Percentiles rank a stretch among this genome's conserved stretches.
Evolutionary conservation across 2,113 vertebrate species (phyloP).

Genomic region (Nycticryphes semicollaris): DNA sequence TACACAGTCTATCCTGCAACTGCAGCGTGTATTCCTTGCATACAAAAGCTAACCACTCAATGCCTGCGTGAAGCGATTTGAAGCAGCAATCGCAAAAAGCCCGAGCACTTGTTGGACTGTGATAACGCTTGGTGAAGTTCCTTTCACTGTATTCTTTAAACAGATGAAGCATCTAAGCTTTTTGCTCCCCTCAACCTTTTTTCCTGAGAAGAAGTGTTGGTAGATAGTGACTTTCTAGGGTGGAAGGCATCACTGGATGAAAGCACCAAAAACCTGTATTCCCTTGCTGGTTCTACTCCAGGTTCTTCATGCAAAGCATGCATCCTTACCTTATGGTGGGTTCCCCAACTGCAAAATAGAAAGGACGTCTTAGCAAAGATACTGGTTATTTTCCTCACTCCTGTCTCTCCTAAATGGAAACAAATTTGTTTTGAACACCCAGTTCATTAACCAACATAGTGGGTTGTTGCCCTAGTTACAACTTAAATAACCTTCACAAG

Average conservation of each 20-base stretch:
- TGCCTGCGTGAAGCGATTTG: neutral
- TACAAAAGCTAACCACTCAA: neutral
- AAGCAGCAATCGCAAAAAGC: neutral
- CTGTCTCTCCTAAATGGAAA: neutral
- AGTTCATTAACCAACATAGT: neutral
- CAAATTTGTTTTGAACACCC: neutral
- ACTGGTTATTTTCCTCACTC: neutral
- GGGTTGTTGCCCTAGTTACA: neutral
- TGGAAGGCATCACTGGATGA: neutral
- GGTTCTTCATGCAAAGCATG: neutral
- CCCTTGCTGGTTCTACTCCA: neutral
- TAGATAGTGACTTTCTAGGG: neutral
- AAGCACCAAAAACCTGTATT: neutral
- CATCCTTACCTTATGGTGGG: neutral
- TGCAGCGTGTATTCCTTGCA: neutral
- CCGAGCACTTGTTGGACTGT: neutral
- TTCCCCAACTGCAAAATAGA: neutral
- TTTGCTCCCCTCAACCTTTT: fast-evolving
- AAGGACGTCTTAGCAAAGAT: neutral
- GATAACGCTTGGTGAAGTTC: neutral
- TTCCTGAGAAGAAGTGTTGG: neutral
- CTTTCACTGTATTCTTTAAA: neutral
- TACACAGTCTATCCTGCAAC: neutral
- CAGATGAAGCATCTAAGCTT: neutral
- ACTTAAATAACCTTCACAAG: neutral